A percentile compares a stretch with the other conserved stretches of the same genome.
These are phyloP conservation scores for Erethizon dorsatum DNA, from an alignment of 2,797 vertebrate species.

Conservation along the genomic window DNA sequence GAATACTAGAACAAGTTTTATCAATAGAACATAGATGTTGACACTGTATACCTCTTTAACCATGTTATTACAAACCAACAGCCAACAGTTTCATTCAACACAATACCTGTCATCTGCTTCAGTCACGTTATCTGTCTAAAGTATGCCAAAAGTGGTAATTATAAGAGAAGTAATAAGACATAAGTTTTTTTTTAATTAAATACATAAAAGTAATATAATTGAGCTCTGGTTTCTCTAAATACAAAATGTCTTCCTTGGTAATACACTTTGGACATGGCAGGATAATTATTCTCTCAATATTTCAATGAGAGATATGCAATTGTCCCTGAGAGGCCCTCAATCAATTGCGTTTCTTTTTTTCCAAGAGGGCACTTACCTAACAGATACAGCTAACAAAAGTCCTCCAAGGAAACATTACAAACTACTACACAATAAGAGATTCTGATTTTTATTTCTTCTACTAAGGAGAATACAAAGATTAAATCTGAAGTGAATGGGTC, in stretches of 20 bases:
- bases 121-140: neutral
- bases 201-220: neutral
- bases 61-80: neutral
- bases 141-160: neutral
- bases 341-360: neutral
- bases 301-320: neutral
- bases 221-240: neutral
- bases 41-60: neutral
- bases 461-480: neutral
- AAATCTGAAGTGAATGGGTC: neutral
- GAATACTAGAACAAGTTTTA: neutral
- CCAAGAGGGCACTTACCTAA: neutral
- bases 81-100: neutral
- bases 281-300: neutral
- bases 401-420: constrained; percentile 32
- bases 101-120: neutral
- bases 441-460: neutral
- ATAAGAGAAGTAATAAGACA: neutral
- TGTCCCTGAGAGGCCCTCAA: neutral
- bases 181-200: constrained; percentile 29
- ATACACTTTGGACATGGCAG: neutral
- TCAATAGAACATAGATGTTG: neutral
- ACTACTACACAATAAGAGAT: neutral
- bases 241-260: neutral
- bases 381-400: neutral